Conservation (phyloP, 2,113 vertebrate species). For the Henicopernis longicauda region DNA sequence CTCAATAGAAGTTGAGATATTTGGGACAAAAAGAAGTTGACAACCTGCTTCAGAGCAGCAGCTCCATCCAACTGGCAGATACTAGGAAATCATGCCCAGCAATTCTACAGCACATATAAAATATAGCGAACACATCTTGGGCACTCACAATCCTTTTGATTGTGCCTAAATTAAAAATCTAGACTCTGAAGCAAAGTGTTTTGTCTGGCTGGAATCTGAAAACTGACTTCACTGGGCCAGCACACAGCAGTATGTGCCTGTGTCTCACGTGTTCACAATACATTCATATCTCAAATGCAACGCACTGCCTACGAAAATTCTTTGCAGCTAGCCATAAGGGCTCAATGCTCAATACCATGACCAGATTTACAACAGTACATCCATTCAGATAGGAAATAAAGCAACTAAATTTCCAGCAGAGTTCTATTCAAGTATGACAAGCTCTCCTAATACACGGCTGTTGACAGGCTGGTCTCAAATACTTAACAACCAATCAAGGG, state of each 20-base stretch:
- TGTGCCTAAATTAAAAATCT: not conserved
- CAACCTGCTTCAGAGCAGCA: not conserved
- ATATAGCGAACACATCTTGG: not conserved
- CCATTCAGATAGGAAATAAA: not conserved
- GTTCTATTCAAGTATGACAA: not conserved
- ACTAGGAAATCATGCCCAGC: not conserved
- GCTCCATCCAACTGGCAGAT: not conserved
- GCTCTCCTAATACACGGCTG: not conserved
- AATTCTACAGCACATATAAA: not conserved
- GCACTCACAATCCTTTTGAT: not conserved
- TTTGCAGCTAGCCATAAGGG: not conserved
- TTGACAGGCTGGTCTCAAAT: not conserved
- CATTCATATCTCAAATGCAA: not conserved
- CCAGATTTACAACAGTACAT: not conserved
- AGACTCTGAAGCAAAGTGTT: not conserved
- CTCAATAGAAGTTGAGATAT: not conserved
- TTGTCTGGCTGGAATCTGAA: not conserved
- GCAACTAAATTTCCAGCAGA: not conserved
- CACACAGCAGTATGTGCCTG: not conserved
- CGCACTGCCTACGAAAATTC: fast-evolving
- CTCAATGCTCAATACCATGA: not conserved
- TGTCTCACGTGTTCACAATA: not conserved
- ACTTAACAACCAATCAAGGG: not conserved
- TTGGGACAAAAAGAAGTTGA: not conserved
- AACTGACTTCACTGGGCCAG: not conserved